Conservation (phyloP, 2,797 vertebrate genomes). For the Girardinus metallicus region DNA sequence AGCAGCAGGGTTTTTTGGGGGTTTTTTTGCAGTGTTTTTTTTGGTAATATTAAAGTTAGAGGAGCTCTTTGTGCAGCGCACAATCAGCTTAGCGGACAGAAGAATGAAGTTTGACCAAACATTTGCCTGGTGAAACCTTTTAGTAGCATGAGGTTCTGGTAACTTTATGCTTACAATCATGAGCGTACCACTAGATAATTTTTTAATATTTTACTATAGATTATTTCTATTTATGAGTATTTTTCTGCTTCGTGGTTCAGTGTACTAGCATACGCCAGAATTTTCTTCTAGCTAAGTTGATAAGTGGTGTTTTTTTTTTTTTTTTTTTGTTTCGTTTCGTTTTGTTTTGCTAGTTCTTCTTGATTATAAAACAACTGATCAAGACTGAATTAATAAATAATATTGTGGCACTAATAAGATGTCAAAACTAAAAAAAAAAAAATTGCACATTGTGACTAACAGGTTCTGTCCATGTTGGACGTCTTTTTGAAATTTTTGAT, state of each 20-base stretch:
- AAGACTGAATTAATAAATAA: background rate
- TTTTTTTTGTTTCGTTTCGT: background rate
- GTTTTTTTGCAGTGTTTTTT: background rate
- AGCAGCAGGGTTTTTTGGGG: constrained; percentile 3
- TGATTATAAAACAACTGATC: background rate
- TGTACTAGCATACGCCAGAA: background rate
- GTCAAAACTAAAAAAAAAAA: background rate
- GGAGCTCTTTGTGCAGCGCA: constrained; percentile 29
- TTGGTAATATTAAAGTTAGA: constrained; percentile 7
- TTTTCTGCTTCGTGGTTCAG: background rate
- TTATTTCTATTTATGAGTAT: constrained; percentile 12
- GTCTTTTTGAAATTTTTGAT: background rate
- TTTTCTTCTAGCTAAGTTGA: background rate
- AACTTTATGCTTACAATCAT: constrained; percentile 35
- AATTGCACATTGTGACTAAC: background rate
- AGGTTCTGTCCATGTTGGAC: background rate
- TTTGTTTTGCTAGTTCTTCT: background rate
- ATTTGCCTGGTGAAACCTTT: constrained; percentile 15
- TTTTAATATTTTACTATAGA: constrained; percentile 1
- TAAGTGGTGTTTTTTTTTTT: background rate
- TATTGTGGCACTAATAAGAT: background rate
- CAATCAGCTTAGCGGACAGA: constrained; percentile 4
- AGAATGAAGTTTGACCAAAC: constrained; percentile 29
- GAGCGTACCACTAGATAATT: constrained; percentile 28
- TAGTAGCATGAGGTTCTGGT: constrained; percentile 26